Conservation (phyloP, 2,797 vertebrate genomes). For the Myotis vivesi region DNA sequence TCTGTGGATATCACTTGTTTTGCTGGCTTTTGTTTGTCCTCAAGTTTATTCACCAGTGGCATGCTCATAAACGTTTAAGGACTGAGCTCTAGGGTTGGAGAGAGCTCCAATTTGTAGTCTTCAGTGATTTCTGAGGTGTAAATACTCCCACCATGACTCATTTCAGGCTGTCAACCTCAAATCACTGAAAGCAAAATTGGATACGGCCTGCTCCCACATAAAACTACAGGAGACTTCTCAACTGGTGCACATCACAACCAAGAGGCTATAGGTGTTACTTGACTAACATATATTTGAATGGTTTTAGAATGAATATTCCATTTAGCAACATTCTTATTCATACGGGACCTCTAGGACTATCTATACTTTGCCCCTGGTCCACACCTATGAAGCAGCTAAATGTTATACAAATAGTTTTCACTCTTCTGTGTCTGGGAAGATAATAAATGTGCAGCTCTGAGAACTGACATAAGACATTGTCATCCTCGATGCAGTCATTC, state of each 20-base stretch:
- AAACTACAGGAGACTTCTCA: neutral
- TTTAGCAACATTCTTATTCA: neutral
- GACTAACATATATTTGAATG: neutral
- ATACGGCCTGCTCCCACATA: rapidly evolving
- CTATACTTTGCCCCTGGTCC: neutral
- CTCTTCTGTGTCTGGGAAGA: neutral
- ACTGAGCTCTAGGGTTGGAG: neutral
- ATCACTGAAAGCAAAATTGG: neutral
- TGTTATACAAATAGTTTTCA: neutral
- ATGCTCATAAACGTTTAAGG: neutral
- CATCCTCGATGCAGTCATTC: neutral
- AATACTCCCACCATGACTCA: neutral
- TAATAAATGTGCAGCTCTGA: neutral
- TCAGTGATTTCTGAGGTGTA: neutral
- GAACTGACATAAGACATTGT: neutral
- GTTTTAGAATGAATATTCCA: neutral
- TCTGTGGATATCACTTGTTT: neutral
- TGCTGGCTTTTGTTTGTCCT: neutral
- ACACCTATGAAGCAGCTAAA: neutral
- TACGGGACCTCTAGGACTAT: neutral
- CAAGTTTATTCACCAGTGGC: neutral
- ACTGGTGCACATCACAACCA: neutral
- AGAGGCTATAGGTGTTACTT: neutral
- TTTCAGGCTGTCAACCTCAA: neutral
- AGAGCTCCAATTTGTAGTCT: neutral